Evolutionary conservation across 2,797 vertebrate species (phyloP).

Genomic region (Triplophysa yarkandensis): DNA sequence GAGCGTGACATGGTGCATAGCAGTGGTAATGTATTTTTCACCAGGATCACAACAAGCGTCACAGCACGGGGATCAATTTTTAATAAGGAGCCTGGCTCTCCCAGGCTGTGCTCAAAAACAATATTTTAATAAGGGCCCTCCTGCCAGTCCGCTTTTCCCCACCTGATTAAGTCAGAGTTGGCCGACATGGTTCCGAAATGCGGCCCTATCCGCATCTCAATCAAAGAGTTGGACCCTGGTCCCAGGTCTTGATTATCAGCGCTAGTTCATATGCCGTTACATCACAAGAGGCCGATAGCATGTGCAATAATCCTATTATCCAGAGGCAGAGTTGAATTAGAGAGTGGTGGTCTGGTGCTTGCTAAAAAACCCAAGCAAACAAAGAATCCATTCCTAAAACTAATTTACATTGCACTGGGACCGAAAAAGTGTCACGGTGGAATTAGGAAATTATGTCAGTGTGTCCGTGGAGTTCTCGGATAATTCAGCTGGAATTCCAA

Average conservation of each 20-base stretch:
- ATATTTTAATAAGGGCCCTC: slow-evolving; percentile 57
- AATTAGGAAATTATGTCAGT: slow-evolving; percentile 14
- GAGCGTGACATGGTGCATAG: slow-evolving; percentile 39
- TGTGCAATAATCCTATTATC: slow-evolving; percentile 32
- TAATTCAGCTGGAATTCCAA: neutral
- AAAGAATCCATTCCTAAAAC: neutral
- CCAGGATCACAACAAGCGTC: slow-evolving; percentile 48
- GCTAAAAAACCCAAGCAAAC: neutral
- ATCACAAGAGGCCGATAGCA: slow-evolving; percentile 17
- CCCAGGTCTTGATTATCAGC: slow-evolving; percentile 18
- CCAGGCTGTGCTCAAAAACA: slow-evolving; percentile 50
- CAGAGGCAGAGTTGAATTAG: slow-evolving; percentile 3
- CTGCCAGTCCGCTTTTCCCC: slow-evolving; percentile 46
- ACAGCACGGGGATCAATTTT: slow-evolving; percentile 62
- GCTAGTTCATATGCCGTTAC: slow-evolving; percentile 1
- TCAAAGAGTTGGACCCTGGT: slow-evolving; percentile 8
- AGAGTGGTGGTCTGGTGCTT: neutral
- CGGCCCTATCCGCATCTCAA: slow-evolving; percentile 1
- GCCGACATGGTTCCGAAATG: neutral
- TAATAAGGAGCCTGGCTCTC: slow-evolving; percentile 57
- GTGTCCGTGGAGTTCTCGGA: slow-evolving; percentile 1
- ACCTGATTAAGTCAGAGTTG: slow-evolving; percentile 50
- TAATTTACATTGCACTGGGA: neutral
- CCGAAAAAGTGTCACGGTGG: slow-evolving; percentile 9
- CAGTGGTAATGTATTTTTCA: slow-evolving; percentile 62